Conservation (phyloP, 1,140 invertebrate species). For the Bemisia tabaci region DNA sequence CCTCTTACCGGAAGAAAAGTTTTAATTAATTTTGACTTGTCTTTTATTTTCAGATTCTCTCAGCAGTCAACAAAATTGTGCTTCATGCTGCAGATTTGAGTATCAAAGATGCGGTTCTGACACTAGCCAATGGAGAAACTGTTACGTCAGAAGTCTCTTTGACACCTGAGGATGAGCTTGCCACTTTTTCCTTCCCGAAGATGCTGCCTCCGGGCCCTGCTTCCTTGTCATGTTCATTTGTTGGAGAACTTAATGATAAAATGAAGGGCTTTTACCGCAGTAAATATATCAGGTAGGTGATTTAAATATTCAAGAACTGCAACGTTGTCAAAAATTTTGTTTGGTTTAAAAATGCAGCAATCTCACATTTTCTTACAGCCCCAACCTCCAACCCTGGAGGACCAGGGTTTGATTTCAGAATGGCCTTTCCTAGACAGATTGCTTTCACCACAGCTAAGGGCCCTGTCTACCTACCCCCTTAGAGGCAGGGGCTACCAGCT, state of each 20-base stretch:
- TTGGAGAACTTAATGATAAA: slow-evolving; percentile 78
- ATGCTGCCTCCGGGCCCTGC: slow-evolving; percentile 46
- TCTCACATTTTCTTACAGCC: too few relatives aligned
- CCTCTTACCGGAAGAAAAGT: too few relatives aligned
- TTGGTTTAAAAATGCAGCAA: too few relatives aligned
- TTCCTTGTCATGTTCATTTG: slow-evolving; percentile 53
- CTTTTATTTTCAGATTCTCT: slow-evolving; percentile 42
- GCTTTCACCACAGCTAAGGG: too few relatives aligned
- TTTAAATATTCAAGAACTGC: too few relatives aligned
- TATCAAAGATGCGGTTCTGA: slow-evolving; percentile 43
- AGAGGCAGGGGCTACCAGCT: too few relatives aligned
- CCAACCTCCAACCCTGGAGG: too few relatives aligned
- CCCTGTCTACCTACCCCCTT: too few relatives aligned
- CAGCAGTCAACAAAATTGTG: slow-evolving; percentile 50
- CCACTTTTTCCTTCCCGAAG: slow-evolving; percentile 48
- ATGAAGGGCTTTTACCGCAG: slow-evolving; percentile 90
- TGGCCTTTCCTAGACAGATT: too few relatives aligned
- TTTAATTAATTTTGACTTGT: too few relatives aligned
- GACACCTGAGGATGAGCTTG: slow-evolving; percentile 52
- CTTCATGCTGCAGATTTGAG: slow-evolving; percentile 67
- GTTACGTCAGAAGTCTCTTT: slow-evolving; percentile 38
- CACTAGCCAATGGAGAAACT: slow-evolving; percentile 29
- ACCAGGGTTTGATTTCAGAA: too few relatives aligned
- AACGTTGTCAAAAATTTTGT: too few relatives aligned
- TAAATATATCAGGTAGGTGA: slow-evolving; percentile 53